Evolutionary conservation across 2,113 vertebrate species (phyloP), one percentile per base, ranked within the genome.

Genomic region (Rhea pennata): DNA sequence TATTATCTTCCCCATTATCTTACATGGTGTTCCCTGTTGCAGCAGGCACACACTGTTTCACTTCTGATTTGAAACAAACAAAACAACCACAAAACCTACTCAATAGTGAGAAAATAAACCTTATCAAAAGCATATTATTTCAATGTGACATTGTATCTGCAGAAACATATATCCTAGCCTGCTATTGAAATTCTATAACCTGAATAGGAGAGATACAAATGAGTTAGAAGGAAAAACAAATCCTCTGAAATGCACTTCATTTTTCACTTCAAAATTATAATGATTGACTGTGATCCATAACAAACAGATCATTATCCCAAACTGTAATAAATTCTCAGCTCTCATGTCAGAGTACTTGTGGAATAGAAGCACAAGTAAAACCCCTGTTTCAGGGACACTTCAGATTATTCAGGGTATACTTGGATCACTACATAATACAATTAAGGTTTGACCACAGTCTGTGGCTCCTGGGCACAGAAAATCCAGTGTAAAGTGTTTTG

Each of bases 251-350:
- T 93, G 56, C 4, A 5, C 44, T 88, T 59, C 78, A 94, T 96
- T 97, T 98, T 96, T 97, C 93, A 97, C 66, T 92, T 97, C 66
- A 90, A 83, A 97, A 69, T 75, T 91, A 74, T 56, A 96, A 93
- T 84, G 94, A 94, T 92, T 95, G 96, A 90, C 77, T 91, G 77
- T 73, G 91, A 96, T 93, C 85, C 70, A 75, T 93, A 97, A 77
- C 65, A 93, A 56, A 89, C 6, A 23, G 61, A 96, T 97, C 96
- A 95, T 97, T 92, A 94, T 31, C 36, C 48, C 40, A 94, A 92
- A 92, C 44, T 71, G 31, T 66, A 93, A 97, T 96, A 96, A 96
- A 93, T 96, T 65, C 42, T 93, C 61, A 87, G 24, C 21, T 94
- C n/a, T 96, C 78, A 90, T 84, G 44, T 69, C 73, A 82, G 75